Base-by-base conservation (phyloP, 2,797 vertebrate genomes). In the Acanthurus tractus region DNA sequence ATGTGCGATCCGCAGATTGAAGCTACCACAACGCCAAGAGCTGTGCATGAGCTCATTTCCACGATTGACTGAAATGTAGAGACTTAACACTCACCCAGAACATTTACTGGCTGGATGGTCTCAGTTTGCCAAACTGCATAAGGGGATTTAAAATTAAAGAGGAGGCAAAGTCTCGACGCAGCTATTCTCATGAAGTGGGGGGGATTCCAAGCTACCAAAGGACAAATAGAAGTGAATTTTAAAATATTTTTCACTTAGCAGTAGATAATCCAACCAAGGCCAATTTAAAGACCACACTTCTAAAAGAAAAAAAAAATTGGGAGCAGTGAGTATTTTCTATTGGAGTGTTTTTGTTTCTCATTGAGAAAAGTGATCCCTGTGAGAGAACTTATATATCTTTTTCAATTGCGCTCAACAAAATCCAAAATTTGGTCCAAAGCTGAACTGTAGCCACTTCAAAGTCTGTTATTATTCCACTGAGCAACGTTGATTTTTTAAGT, bases 31-130 rank as follows among this genome's bases (percentile, higher is more conserved):
- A 79, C 78, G 68, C 67, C 22, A 36, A 72, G 73, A 87, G 85
- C 69, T 50, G 77, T 70, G 65, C 81, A 79, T 58, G 72, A 87
- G 81, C 86, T 91, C 75, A 82, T 91, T 89, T 88, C 77, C 82
- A 88, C 71, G 75, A 88, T 69, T 88, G 87, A 89, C 79, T 92
- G 85, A 89, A 88, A 90, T 79, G 81, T 88, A 81, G 87, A 90
- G 85, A 88, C 86, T 90, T 85, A 85, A 92, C 84, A 86, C 83
- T 93, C 89, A 86, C 66, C 81, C 88, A 88, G 81, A 91, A 89
- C 90, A 93, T 89, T 91, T 89, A 91, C 83, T 90, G 89, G 86
- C 88, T 93, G 88, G 83, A 89, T 91, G 86, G 83, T 87, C 85
- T 86, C 82, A 78, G 86, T 88, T 91, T 89, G 84, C 80, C 88